Percentiles rank a stretch among this genome's conserved stretches.
These are phyloP conservation scores for Pseudomyrmex cubaensis DNA, from an alignment of 1,140 invertebrate species.

Conservation along the genomic window DNA sequence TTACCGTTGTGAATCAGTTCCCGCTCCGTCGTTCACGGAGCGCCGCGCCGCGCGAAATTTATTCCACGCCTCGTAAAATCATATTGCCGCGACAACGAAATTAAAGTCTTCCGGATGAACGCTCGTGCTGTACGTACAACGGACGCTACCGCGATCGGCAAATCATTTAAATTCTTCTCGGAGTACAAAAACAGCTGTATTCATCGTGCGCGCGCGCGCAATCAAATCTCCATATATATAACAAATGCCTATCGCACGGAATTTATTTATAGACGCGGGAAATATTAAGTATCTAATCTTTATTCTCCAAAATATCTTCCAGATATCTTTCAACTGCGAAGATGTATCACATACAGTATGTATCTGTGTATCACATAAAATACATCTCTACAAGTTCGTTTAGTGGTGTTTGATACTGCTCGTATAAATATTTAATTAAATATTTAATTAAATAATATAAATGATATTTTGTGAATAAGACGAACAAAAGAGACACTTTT, in stretches of 20 bases:
- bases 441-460: no score
- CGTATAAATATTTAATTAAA: no score
- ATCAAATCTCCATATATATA: background rate
- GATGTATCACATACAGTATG: no score
- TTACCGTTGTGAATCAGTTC: conserved; percentile 7
- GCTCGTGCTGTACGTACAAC: background rate
- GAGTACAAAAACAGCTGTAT: conserved; percentile 27
- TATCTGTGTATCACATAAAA: no score
- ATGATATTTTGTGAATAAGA: no score
- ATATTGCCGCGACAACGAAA: conserved; percentile 58
- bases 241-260: conserved; percentile 2
- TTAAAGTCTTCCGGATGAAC: conserved; percentile 55
- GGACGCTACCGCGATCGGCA: conserved; percentile 16
- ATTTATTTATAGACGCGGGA: conserved; percentile 30
- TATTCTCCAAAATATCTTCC: background rate
- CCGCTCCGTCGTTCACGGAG: background rate
- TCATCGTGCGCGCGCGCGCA: conserved; percentile 4
- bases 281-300: background rate
- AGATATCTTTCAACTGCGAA: background rate
- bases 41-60: conserved; percentile 20
- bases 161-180: conserved; percentile 41
- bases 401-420: no score
- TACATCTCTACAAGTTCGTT: no score
- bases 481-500: no score
- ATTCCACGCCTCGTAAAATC: conserved; percentile 52